Conservation (phyloP, 2,797 vertebrate genomes). For the Thaleichthys pacificus region DNA sequence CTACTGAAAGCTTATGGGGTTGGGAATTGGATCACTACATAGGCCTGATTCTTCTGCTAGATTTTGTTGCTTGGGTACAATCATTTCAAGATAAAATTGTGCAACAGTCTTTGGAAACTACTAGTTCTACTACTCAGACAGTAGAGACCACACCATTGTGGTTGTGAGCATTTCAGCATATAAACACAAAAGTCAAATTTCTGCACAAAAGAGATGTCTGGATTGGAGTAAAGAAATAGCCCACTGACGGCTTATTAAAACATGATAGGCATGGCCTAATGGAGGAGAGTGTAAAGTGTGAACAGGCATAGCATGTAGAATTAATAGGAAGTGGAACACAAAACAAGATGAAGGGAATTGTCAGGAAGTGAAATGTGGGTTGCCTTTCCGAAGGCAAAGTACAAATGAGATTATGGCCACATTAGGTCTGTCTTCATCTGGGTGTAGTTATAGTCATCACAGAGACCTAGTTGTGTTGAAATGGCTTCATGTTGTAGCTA, state of each 20-base stretch:
- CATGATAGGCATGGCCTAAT: conserved; percentile 30
- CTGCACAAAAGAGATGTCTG: conserved; percentile 28
- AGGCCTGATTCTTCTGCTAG: too few relatives aligned
- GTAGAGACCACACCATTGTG: background rate
- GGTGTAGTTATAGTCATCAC: conserved; percentile 24
- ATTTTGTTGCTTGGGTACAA: too few relatives aligned
- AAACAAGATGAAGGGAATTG: conserved; percentile 35
- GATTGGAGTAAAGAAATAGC: conserved; percentile 20
- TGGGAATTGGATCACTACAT: too few relatives aligned
- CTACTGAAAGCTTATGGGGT: conserved; percentile 37
- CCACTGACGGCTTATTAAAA: conserved; percentile 42
- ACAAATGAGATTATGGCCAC: conserved; percentile 38
- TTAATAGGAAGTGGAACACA: conserved; percentile 35
- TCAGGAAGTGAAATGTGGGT: conserved; percentile 23
- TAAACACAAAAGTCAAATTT: background rate
- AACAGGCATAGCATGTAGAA: conserved; percentile 34
- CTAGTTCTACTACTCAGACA: background rate
- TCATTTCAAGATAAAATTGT: too few relatives aligned
- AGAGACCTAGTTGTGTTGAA: conserved; percentile 26
- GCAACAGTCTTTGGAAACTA: too few relatives aligned
- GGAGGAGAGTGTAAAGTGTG: conserved; percentile 34
- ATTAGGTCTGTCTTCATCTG: conserved; percentile 39
- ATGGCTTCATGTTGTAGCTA: background rate
- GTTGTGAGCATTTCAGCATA: background rate
- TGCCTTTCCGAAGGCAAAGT: conserved; percentile 28